A percentile compares a stretch with the other conserved stretches of the same genome.
Conservation (phyloP, 2,888 invertebrate genomes). For the Germaria angustata region DNA sequence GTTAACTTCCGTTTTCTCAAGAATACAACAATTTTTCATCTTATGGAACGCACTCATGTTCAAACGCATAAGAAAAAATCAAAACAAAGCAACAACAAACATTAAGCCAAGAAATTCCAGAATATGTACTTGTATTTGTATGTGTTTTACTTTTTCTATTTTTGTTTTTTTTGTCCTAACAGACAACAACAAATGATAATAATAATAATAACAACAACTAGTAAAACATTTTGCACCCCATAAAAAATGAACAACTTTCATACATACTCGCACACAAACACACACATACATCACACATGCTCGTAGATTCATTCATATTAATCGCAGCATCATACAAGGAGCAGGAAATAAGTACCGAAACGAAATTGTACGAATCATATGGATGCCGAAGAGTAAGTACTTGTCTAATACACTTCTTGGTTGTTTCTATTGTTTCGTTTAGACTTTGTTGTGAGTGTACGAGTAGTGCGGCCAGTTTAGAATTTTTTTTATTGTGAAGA, state of each 20-base stretch:
- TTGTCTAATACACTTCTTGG: neutral
- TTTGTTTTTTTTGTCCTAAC: conserved; percentile 26
- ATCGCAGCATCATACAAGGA: neutral
- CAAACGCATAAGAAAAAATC: neutral
- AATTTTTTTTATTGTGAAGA: conserved; percentile 70
- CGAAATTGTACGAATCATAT: conserved; percentile 48
- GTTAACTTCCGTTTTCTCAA: conserved; percentile 58
- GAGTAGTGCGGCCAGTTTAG: conserved; percentile 77
- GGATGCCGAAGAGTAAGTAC: conserved; percentile 24
- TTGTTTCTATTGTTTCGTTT: conserved; percentile 70
- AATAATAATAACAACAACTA: conserved; percentile 49
- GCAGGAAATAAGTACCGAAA: conserved; percentile 6
- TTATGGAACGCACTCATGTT: neutral
- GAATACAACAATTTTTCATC: conserved; percentile 47
- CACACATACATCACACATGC: neutral
- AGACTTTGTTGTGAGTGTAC: conserved; percentile 28
- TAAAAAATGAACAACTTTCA: conserved; percentile 52
- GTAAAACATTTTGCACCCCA: conserved; percentile 62
- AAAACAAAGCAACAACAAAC: conserved; percentile 24
- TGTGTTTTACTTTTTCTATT: neutral
- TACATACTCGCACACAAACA: conserved; percentile 7
- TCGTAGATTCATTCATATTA: neutral
- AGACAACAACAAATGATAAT: conserved; percentile 42
- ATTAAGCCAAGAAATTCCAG: conserved; percentile 34
- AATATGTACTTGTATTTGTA: neutral